Percentiles rank a stretch among this genome's conserved stretches.
These are phyloP conservation scores for Antidorcas marsupialis DNA, from an alignment of 2,113 vertebrate species.

Conservation along the genomic window DNA sequence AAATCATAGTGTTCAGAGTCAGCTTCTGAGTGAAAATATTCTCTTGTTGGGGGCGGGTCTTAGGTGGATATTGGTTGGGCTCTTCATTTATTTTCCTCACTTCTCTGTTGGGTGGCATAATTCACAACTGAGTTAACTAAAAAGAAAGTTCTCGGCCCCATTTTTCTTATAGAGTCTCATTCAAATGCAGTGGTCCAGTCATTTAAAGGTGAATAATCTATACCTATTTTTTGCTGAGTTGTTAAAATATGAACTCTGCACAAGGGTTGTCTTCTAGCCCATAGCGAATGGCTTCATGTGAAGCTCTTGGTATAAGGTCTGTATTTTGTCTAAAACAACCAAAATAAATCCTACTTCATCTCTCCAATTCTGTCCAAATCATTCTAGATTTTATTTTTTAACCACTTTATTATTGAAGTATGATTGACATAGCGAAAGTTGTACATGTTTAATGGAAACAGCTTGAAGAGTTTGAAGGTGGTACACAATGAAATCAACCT, in stretches of 20 bases:
- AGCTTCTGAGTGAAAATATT: not conserved
- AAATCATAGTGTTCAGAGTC: not conserved
- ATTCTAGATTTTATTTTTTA: not conserved
- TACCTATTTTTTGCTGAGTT: not conserved
- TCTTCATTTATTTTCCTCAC: not conserved
- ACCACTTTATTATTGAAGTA: not conserved
- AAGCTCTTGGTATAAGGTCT: not conserved
- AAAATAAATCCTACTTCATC: not conserved
- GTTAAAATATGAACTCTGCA: not conserved
- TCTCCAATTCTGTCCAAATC: not conserved
- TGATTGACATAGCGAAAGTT: not conserved
- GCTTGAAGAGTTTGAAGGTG: not conserved
- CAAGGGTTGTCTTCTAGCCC: not conserved
- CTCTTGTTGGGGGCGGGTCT: rapidly evolving
- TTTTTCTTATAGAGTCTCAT: not conserved
- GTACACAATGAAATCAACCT: not conserved
- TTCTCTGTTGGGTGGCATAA: not conserved
- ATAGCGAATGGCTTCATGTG: not conserved
- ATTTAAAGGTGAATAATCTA: not conserved
- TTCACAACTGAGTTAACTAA: not conserved
- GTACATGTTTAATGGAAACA: not conserved
- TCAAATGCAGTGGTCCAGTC: not conserved
- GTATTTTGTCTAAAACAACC: not conserved
- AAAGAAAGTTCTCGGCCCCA: not conserved
- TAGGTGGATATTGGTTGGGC: not conserved